Evolutionary conservation across 2,888 invertebrate genomes (phyloP).

Genomic region (Synanthedon myopaeformis): DNA sequence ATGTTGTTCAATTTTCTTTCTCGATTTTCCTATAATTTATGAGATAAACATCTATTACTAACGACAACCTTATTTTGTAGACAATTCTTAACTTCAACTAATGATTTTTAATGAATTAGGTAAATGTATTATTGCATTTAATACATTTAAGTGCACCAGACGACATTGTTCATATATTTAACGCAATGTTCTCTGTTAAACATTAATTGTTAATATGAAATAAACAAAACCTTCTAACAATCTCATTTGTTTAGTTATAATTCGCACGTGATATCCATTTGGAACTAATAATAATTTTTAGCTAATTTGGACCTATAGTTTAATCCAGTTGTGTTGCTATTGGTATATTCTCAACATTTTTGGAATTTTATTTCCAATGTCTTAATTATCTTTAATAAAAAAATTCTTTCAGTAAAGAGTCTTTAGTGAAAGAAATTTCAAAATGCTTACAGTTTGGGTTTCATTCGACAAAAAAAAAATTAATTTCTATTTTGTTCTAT

Average conservation of each 20-base stretch:
- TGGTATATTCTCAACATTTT: too few relatives aligned
- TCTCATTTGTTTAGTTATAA: too few relatives aligned
- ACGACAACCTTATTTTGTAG: slow-evolving; percentile 58
- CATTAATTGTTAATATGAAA: too few relatives aligned
- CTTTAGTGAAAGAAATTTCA: background rate
- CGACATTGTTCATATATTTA: slow-evolving; percentile 18
- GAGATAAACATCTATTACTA: slow-evolving; percentile 52
- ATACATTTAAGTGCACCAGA: slow-evolving; percentile 3
- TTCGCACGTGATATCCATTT: background rate
- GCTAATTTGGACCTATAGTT: too few relatives aligned
- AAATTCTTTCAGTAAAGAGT: too few relatives aligned
- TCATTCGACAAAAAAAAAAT: background rate
- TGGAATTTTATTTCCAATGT: too few relatives aligned
- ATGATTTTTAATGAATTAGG: slow-evolving; percentile 22
- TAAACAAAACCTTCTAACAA: too few relatives aligned
- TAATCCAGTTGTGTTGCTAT: too few relatives aligned
- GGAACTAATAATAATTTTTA: too few relatives aligned
- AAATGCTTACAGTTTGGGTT: background rate
- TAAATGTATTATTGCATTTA: slow-evolving; percentile 12
- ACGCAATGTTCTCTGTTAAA: slow-evolving; percentile 8
- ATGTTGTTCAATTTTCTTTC: slow-evolving; percentile 62
- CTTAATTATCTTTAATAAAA: too few relatives aligned
- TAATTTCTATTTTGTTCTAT: background rate
- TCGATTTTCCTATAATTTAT: slow-evolving; percentile 40
- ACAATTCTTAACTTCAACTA: slow-evolving; percentile 32